Conservation (phyloP, 2,797 vertebrate species). For the Sebastes steindachneri region DNA sequence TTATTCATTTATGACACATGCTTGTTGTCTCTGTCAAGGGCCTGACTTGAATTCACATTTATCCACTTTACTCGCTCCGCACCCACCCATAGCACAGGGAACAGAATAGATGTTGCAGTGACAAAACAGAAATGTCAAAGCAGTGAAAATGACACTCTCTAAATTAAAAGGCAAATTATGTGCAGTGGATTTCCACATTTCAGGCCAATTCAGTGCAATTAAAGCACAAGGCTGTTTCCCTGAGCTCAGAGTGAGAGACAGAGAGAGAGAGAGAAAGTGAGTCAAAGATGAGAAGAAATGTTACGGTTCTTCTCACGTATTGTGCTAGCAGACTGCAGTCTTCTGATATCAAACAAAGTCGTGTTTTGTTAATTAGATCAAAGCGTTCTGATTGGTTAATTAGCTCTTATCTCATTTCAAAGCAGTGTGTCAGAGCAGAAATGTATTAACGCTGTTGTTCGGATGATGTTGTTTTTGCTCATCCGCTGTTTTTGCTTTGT, state of each 20-base stretch:
- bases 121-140: neutral
- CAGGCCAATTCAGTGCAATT: neutral
- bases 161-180: constrained; percentile 13
- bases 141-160: neutral
- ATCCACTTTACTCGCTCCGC: neutral
- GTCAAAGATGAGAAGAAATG: neutral
- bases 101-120: neutral
- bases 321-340: constrained; percentile 20
- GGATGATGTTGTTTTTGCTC: constrained; percentile 1
- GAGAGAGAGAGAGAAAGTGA: neutral
- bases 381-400: constrained; percentile 57
- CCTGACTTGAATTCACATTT: constrained; percentile 15
- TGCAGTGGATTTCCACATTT: neutral
- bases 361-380: constrained; percentile 53
- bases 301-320: constrained; percentile 10
- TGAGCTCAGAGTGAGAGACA: neutral
- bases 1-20: constrained; percentile 38
- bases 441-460: constrained; percentile 16
- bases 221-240: neutral
- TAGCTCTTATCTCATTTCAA: constrained; percentile 48
- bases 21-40: constrained; percentile 2
- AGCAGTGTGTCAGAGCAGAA: constrained; percentile 39
- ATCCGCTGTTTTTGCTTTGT: constrained; percentile 10
- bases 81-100: neutral
- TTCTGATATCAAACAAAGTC: constrained; percentile 33